These are phyloP conservation scores for Apocheima hispidaria DNA, from an alignment of 2,888 invertebrate species.

Conservation along the genomic window DNA sequence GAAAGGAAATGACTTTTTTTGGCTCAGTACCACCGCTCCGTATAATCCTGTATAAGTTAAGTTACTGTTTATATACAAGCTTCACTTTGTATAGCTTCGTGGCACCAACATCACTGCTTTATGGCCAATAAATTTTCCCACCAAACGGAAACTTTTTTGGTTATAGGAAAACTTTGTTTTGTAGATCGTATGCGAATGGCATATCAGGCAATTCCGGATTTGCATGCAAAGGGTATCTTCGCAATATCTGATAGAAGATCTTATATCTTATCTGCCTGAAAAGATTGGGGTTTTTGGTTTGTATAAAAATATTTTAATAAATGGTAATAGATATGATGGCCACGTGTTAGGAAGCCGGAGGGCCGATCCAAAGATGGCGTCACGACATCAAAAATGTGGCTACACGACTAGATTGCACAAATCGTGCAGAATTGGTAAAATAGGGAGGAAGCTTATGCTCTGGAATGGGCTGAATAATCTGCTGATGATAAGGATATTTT, in stretches of 20 bases:
- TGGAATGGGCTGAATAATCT: too few species aligned
- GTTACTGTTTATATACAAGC: slow-evolving; percentile 18
- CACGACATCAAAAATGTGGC: too few species aligned
- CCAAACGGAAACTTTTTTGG: slow-evolving; percentile 64
- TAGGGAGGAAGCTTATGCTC: too few species aligned
- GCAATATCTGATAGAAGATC: slow-evolving; percentile 14
- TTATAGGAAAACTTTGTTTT: slow-evolving; percentile 56
- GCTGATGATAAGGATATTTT: too few species aligned
- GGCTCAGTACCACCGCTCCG: too few species aligned
- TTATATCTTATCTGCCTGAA: slow-evolving; percentile 13
- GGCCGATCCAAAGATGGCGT: too few species aligned
- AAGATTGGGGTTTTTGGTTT: background rate
- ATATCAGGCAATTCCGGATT: slow-evolving; percentile 28
- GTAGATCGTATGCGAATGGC: slow-evolving; percentile 22
- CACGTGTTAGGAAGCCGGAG: too few species aligned
- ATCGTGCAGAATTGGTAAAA: too few species aligned
- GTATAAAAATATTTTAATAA: background rate
- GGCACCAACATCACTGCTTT: slow-evolving; percentile 66
- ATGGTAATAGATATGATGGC: too few species aligned
- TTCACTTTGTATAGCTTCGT: slow-evolving; percentile 38
- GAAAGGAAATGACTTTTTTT: too few species aligned
- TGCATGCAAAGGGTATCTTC: slow-evolving; percentile 26
- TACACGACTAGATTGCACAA: too few species aligned
- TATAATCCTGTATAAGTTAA: background rate
- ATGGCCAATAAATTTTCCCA: slow-evolving; percentile 70